Evolutionary conservation across 2,797 vertebrate species (phyloP).

Genomic region (Pseudocheirus occidentalis): DNA sequence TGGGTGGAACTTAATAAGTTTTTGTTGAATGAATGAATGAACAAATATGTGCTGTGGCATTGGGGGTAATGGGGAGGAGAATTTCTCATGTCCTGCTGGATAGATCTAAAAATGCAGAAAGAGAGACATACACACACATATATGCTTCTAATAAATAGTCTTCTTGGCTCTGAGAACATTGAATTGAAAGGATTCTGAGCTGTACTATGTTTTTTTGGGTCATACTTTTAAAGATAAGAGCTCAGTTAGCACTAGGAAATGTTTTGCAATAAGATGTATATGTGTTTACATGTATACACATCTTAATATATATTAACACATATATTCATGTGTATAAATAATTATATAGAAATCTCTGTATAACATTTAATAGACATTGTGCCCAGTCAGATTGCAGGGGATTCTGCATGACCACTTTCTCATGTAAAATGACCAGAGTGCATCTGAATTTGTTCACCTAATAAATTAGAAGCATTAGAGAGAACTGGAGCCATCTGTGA

Average conservation of each 20-base stretch:
- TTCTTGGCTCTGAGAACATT: neutral
- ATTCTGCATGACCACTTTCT: neutral
- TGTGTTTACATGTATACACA: neutral
- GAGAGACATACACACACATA: neutral
- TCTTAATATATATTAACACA: neutral
- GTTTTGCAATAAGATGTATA: neutral
- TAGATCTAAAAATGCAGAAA: neutral
- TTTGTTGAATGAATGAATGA: neutral
- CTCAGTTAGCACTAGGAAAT: neutral
- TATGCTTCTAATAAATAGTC: neutral
- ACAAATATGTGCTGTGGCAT: neutral
- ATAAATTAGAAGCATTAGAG: constrained; percentile 11
- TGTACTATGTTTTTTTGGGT: neutral
- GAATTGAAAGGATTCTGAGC: neutral
- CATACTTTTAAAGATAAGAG: neutral
- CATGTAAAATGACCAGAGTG: neutral
- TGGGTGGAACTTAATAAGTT: neutral
- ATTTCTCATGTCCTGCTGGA: neutral
- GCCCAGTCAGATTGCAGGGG: neutral
- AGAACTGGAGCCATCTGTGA: constrained; percentile 3
- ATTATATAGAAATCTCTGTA: neutral
- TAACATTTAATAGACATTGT: neutral
- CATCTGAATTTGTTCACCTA: constrained; percentile 15
- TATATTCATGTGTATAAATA: neutral
- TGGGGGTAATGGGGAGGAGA: neutral